Percentiles rank a stretch among this genome's conserved stretches.
Evolutionary conservation across 2,113 vertebrate species (phyloP).

Genomic region (Falcunculus frontatus): DNA sequence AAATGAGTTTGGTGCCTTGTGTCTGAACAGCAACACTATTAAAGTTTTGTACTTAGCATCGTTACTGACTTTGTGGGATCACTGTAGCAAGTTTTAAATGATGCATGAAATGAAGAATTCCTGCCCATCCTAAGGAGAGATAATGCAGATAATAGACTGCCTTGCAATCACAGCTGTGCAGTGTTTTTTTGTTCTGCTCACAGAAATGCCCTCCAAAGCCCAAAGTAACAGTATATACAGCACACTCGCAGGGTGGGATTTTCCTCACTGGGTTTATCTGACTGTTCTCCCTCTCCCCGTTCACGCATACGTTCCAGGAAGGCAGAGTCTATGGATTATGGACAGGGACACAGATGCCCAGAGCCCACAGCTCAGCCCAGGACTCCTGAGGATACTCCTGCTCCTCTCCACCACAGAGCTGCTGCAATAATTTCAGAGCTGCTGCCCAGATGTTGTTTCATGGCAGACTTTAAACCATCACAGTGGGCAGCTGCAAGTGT

Average conservation of each 20-base stretch:
- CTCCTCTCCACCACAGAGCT: not conserved
- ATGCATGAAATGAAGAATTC: slow-evolving; percentile 73
- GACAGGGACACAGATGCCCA: not conserved
- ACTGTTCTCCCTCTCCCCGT: not conserved
- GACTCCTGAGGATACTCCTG: not conserved
- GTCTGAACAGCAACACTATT: slow-evolving; percentile 49
- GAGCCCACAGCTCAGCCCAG: not conserved
- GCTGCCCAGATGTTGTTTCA: not conserved
- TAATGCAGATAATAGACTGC: slow-evolving; percentile 66
- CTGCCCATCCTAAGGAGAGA: slow-evolving; percentile 61
- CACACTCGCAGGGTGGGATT: not conserved
- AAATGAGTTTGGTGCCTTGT: slow-evolving; percentile 53
- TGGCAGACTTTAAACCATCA: not conserved
- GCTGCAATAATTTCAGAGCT: not conserved
- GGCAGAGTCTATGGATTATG: not conserved
- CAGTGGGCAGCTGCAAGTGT: not conserved
- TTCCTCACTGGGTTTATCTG: not conserved
- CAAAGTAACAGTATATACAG: not conserved
- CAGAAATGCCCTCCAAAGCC: slow-evolving; percentile 55
- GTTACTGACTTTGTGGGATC: slow-evolving; percentile 68
- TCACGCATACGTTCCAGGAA: rapidly evolving
- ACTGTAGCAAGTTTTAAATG: slow-evolving; percentile 71
- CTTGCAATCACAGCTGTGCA: slow-evolving; percentile 63
- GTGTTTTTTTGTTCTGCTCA: slow-evolving; percentile 47
- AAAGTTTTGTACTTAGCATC: slow-evolving; percentile 65